A percentile compares a stretch with the other conserved stretches of the same genome.
Evolutionary conservation across 2,888 invertebrate genomes (phyloP).

Genomic region (Abscondita cerata): DNA sequence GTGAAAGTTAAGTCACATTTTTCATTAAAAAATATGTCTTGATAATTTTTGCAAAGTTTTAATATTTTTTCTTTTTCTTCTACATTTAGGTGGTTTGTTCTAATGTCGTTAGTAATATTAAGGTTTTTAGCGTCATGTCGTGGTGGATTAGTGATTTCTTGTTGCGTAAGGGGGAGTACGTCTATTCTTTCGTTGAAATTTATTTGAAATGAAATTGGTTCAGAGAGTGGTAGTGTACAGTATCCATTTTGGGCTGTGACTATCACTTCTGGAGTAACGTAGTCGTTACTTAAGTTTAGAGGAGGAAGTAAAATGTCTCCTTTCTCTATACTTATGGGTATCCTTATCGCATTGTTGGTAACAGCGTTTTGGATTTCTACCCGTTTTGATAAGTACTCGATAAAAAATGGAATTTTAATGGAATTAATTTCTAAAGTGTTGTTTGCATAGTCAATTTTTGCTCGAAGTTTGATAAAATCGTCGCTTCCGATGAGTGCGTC

Average conservation of each 20-base stretch:
- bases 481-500: slow-evolving; percentile 16
- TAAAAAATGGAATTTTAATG: not conserved
- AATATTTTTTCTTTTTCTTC: not conserved
- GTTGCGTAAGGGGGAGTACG: not conserved
- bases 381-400: too few species aligned
- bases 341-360: not conserved
- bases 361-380: too few species aligned
- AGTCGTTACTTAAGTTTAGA: not conserved
- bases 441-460: slow-evolving; percentile 16
- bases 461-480: slow-evolving; percentile 11
- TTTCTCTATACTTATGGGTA: not conserved
- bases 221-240: not conserved
- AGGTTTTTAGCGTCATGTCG: too few species aligned
- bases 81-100: not conserved
- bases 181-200: not conserved
- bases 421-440: slow-evolving; percentile 1
- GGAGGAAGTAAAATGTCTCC: too few species aligned
- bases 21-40: not conserved
- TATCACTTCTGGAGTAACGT: not conserved
- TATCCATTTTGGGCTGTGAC: not conserved
- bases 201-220: not conserved
- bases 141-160: not conserved
- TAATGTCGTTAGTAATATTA: too few species aligned
- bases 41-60: too few species aligned
- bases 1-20: not conserved